These are phyloP conservation scores for Triplophysa bombifrons DNA, from an alignment of 2,797 vertebrate genomes.

Conservation along the genomic window DNA sequence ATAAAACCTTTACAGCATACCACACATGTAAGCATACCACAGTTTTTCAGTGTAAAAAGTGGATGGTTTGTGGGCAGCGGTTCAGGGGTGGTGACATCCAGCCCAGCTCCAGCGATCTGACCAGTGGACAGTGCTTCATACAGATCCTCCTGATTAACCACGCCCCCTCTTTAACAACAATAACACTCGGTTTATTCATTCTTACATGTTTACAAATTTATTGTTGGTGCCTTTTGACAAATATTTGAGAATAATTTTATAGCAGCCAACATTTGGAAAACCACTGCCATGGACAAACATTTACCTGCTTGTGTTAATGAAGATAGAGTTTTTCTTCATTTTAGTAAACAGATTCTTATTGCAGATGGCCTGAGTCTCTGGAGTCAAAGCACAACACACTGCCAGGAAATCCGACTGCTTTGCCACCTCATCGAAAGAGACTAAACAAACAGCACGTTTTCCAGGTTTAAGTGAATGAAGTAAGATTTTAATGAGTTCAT, in stretches of 20 bases:
- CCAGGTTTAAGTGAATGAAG: neutral
- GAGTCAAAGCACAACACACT: constrained; percentile 71
- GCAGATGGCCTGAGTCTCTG: constrained; percentile 73
- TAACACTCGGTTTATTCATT: neutral
- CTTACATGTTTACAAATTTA: no score
- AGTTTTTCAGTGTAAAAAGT: constrained; percentile 78
- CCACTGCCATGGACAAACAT: neutral
- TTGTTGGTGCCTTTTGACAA: no score
- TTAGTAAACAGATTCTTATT: constrained; percentile 74
- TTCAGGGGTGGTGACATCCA: constrained; percentile 77
- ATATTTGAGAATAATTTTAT: no score
- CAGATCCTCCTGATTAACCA: constrained; percentile 80
- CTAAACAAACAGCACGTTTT: constrained; percentile 51
- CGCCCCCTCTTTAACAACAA: constrained; percentile 66
- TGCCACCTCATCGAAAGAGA: constrained; percentile 75
- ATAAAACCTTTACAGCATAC: neutral
- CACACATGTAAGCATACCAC: constrained; percentile 63
- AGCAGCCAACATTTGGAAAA: no score
- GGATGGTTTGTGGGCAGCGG: constrained; percentile 75
- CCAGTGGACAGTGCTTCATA: constrained; percentile 73
- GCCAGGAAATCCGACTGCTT: constrained; percentile 72
- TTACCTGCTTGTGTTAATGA: constrained; percentile 78
- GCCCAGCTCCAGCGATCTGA: constrained; percentile 74
- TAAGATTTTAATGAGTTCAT: neutral
- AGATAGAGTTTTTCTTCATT: constrained; percentile 75